Percentiles rank a stretch among this genome's conserved stretches.
phyloP scores from a whole-genome alignment of 2,888 invertebrate genomes.

The Liopterus haemorrhoidalis region DNA sequence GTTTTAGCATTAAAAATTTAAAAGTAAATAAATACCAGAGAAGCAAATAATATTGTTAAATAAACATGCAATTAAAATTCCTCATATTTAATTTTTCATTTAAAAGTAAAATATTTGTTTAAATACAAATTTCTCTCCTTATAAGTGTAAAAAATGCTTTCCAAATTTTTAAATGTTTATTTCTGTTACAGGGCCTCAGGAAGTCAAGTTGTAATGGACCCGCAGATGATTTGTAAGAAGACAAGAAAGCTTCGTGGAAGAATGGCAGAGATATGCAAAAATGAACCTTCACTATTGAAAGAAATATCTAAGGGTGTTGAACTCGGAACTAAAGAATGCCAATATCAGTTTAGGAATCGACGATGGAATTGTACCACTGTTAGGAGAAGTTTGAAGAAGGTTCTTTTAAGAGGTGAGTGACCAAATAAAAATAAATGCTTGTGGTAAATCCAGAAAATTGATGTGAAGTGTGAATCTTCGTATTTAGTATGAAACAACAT shows the following conservation, averaged over 20 bases:
- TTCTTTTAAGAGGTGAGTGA: slow-evolving; percentile 73
- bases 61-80: too few species aligned
- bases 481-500: too few species aligned
- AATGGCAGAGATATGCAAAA: slow-evolving; percentile 75
- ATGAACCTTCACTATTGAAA: slow-evolving; percentile 72
- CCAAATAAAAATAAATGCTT: too few species aligned
- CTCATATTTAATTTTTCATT: too few species aligned
- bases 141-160: too few species aligned
- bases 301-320: slow-evolving; percentile 80
- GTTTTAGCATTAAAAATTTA: too few species aligned
- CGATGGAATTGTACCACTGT: slow-evolving; percentile 87
- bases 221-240: slow-evolving; percentile 82
- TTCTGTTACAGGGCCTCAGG: slow-evolving; percentile 41
- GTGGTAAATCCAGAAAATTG: too few species aligned
- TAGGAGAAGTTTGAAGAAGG: slow-evolving; percentile 73
- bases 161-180: background rate
- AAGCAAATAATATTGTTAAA: too few species aligned
- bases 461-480: too few species aligned
- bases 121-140: too few species aligned
- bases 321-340: slow-evolving; percentile 79
- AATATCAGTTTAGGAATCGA: slow-evolving; percentile 76
- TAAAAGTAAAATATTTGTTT: too few species aligned
- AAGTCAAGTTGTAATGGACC: slow-evolving; percentile 84
- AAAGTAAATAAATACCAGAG: too few species aligned
- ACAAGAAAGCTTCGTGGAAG: slow-evolving; percentile 70